Base-by-base conservation (phyloP, 2,888 invertebrate genomes). In the Sinotaia quadrata region DNA sequence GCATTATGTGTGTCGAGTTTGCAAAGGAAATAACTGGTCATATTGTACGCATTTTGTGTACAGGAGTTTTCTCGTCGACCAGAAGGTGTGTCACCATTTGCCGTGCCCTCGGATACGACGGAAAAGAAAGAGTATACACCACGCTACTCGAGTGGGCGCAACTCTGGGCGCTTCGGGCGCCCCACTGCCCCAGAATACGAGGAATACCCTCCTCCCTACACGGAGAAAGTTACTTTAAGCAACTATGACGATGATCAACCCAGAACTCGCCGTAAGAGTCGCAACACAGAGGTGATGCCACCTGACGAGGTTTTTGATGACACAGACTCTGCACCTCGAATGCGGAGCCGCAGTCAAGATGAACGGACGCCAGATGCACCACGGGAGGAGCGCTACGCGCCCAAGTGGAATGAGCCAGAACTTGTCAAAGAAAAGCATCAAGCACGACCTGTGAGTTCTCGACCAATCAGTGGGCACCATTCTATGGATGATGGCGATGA, bases 131-230 rank as follows among this genome's bases (percentile, higher is more conserved):
- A 33, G 33, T 65, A 65, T 56, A 31, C 27, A 7, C 56, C 65
- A 4, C 65, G 65, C 56, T 65, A 56, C 56, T 2, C n/a, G 54
- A 21, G 31, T 8, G 44, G 44, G 8, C 44, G 65, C 33, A 54
- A 65, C 54, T 65, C 56, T 2, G 54, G 54, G 33, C 21, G 31
- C 12, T 31, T 29, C 44, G 15, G 12, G 21, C n/a, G 24, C 8
- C 21, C 37, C 37, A 29, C 24, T 10, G 21, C 41, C 56, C 41
- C 56, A 4, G 56, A 47, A 10, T 41, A 44, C 33, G 56, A 56
- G 5, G 65, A 65, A 24, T 8, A 27, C 31, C 65, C 56, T 12
- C 65, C 65, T 27, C 65, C 65, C 37, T 65, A 65, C 56, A 44
- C 44, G 56, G 65, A 65, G 47, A 61, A 61, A 33, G 49, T 51